phyloP scores from a whole-genome alignment of 1,140 invertebrate species.

The Epicauta chinensis region DNA sequence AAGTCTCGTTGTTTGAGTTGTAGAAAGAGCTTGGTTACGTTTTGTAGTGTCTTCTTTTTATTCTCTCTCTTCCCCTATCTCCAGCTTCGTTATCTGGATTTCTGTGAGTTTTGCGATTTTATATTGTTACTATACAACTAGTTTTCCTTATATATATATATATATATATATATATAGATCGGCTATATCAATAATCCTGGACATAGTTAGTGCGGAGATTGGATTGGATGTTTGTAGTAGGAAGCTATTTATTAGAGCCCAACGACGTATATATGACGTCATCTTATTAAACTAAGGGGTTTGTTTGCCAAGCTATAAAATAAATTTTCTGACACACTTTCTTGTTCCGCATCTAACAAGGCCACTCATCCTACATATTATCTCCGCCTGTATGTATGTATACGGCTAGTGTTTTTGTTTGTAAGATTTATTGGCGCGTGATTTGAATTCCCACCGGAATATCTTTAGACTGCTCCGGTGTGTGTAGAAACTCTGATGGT shows the following conservation, averaged over 20 bases:
- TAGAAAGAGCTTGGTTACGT: constrained; percentile 8
- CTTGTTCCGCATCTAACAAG: constrained; percentile 13
- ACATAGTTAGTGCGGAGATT: constrained; percentile 24
- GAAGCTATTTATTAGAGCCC: constrained; percentile 28
- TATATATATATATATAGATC: constrained; percentile 5
- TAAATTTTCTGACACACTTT: constrained; percentile 33
- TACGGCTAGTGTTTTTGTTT: constrained; percentile 29
- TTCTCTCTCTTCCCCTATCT: constrained; percentile 13
- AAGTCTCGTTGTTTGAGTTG: constrained; percentile 15
- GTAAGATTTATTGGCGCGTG: constrained; percentile 33
- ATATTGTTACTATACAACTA: constrained; percentile 5
- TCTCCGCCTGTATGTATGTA: constrained; percentile 3
- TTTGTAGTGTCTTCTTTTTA: constrained; percentile 3
- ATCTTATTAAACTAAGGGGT: constrained; percentile 32
- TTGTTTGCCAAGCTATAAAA: constrained; percentile 35
- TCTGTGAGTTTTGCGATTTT: constrained; percentile 9
- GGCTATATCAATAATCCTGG: constrained; percentile 21
- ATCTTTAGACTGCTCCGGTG: constrained; percentile 7
- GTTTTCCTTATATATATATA: background rate
- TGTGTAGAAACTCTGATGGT: constrained; percentile 3
- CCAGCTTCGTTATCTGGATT: constrained; percentile 4
- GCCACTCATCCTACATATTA: too few relatives aligned
- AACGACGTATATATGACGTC: constrained; percentile 30
- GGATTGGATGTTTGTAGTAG: constrained; percentile 24
- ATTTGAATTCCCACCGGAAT: constrained; percentile 30